phyloP scores from a whole-genome alignment of 2,888 invertebrate genomes.

The Creontiades dilutus region DNA sequence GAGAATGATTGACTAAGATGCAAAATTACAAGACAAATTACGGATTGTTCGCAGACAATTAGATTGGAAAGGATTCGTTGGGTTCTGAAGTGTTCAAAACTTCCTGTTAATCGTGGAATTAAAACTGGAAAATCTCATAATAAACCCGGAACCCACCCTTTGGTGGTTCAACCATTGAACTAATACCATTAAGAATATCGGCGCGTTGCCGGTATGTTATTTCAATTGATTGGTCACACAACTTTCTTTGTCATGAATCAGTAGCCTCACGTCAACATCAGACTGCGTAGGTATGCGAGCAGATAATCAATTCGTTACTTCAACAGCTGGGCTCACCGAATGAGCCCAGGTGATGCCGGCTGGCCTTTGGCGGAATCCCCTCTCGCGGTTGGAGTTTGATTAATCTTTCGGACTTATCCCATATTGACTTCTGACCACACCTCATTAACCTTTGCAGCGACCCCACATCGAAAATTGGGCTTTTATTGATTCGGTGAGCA shows the following conservation, averaged over 20 bases:
- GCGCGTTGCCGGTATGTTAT: too few species aligned
- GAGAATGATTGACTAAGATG: too few species aligned
- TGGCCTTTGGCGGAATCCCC: slow-evolving; percentile 36
- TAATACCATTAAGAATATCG: too few species aligned
- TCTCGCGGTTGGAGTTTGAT: not conserved
- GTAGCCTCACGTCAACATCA: not conserved
- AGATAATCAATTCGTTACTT: slow-evolving; percentile 19
- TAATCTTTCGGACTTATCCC: not conserved
- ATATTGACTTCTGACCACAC: slow-evolving; percentile 33
- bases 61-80: too few species aligned
- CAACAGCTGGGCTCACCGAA: slow-evolving; percentile 12
- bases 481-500: not conserved
- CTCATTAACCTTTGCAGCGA: not conserved
- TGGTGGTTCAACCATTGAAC: too few species aligned
- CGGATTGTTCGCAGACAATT: too few species aligned
- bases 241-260: slow-evolving; percentile 26
- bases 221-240: slow-evolving; percentile 15
- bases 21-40: too few species aligned
- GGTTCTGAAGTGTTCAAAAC: too few species aligned
- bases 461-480: not conserved
- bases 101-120: too few species aligned
- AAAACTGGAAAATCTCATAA: too few species aligned
- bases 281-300: not conserved
- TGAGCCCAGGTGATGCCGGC: slow-evolving; percentile 31
- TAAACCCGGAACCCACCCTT: too few species aligned